These are phyloP conservation scores for Gerosis bhagava DNA, from an alignment of 2,888 invertebrate genomes.

Conservation along the genomic window DNA sequence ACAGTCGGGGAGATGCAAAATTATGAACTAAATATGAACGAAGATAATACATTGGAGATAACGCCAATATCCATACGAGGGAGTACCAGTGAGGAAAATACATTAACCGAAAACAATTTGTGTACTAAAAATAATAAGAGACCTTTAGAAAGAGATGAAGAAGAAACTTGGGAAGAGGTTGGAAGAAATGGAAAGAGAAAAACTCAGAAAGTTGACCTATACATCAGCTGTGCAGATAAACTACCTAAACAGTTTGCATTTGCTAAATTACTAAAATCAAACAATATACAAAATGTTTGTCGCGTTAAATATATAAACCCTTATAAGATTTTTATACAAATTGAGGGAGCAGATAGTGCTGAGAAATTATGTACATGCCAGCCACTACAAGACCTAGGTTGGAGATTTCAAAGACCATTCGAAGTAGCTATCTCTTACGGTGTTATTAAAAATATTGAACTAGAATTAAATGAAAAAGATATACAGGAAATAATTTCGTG, in stretches of 20 bases:
- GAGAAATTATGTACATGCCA: conserved; percentile 15
- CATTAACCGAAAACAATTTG: too few species aligned
- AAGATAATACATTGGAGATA: too few species aligned
- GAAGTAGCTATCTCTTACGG: conserved; percentile 30
- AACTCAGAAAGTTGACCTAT: too few species aligned
- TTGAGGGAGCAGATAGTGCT: conserved; percentile 13
- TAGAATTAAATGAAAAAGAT: conserved; percentile 25
- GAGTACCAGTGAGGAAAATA: too few species aligned
- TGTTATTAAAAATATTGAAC: conserved; percentile 26
- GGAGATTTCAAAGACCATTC: conserved; percentile 25
- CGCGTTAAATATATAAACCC: conserved; percentile 26
- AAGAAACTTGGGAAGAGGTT: too few species aligned
- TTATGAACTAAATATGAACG: too few species aligned
- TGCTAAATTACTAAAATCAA: conserved; percentile 26
- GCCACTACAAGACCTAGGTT: conserved; percentile 14
- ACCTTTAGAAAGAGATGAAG: too few species aligned
- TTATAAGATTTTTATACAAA: conserved; percentile 26
- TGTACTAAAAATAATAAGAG: too few species aligned
- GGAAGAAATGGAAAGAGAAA: too few species aligned
- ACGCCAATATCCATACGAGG: too few species aligned
- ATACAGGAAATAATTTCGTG: conserved; percentile 19
- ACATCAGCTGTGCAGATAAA: too few species aligned
- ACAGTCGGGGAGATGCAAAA: too few species aligned
- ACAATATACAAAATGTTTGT: conserved; percentile 19
- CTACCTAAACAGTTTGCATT: conserved; percentile 30